These are phyloP conservation scores for Atractosteus spatula DNA, from an alignment of 2,113 vertebrate species.

Conservation along the genomic window DNA sequence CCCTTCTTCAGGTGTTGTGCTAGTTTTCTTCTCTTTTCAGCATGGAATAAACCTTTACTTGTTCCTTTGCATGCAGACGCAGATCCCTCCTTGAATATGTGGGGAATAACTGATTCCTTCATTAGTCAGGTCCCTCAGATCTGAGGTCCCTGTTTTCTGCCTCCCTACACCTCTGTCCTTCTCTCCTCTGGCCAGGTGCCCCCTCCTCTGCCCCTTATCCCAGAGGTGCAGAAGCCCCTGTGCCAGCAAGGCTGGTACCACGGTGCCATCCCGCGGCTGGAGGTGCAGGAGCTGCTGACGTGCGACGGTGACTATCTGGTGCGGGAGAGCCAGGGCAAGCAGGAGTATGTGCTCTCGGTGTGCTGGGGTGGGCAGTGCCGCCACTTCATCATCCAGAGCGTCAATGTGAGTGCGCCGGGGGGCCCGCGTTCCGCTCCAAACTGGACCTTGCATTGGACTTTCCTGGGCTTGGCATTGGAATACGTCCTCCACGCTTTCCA, in stretches of 20 bases:
- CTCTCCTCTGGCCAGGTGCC: conserved; percentile 62
- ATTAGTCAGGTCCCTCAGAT: no score
- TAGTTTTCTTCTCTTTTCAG: no score
- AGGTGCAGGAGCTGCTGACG: conserved; percentile 81
- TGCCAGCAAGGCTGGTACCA: conserved; percentile 92
- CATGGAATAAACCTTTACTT: no score
- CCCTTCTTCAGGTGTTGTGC: no score
- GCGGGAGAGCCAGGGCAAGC: conserved; percentile 92
- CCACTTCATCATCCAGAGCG: conserved; percentile 90
- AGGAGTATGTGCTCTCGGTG: conserved; percentile 87
- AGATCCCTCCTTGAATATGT: no score
- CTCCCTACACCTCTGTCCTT: neutral
- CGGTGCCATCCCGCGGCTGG: conserved; percentile 80
- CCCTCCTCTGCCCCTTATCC: conserved; percentile 56
- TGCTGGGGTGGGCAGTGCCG: conserved; percentile 78
- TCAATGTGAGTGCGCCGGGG: conserved; percentile 64
- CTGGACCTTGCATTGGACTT: neutral
- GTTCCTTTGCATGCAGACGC: no score
- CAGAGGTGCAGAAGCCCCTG: conserved; percentile 81
- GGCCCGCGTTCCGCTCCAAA: neutral
- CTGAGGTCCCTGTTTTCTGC: no score
- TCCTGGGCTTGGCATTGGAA: no score
- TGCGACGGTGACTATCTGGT: conserved; percentile 86
- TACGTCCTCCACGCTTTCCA: no score
- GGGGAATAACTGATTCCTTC: no score